Conservation (phyloP, 2,797 vertebrate species). For the Megaceryle alcyon region DNA sequence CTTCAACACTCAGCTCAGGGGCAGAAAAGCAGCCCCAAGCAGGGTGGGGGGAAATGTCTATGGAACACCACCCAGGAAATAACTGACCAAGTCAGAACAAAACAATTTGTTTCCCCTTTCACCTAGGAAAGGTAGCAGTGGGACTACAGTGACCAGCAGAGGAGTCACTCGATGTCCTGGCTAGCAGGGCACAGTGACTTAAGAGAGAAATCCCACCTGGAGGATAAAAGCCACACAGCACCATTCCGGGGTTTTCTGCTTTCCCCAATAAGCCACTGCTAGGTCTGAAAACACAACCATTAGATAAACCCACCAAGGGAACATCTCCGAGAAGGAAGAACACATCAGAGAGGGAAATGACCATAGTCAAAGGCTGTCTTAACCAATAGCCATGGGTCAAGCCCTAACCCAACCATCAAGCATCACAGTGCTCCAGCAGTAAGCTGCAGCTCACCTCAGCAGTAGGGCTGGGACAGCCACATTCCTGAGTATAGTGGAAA, state of each 20-base stretch:
- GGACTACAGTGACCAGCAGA: neutral
- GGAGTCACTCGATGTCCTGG: accelerated
- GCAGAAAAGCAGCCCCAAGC: neutral
- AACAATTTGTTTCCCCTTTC: neutral
- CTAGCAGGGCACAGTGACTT: neutral
- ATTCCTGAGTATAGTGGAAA: neutral
- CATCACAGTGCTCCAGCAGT: neutral
- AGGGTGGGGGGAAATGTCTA: neutral
- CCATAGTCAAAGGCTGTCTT: neutral
- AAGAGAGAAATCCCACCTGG: neutral
- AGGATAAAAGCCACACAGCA: neutral
- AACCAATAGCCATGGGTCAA: neutral
- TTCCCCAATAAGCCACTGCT: neutral
- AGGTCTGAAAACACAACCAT: neutral
- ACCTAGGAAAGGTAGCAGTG: neutral
- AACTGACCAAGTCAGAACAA: neutral
- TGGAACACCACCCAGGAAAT: accelerated
- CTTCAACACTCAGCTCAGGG: neutral
- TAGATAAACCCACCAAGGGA: neutral
- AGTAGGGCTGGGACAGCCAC: neutral
- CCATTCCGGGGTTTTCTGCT: neutral
- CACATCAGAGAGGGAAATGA: neutral
- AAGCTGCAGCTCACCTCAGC: neutral
- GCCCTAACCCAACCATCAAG: neutral
- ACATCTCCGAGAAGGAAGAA: neutral